phyloP scores from a whole-genome alignment of 2,113 vertebrate species.

The Artemisiospiza belli region DNA sequence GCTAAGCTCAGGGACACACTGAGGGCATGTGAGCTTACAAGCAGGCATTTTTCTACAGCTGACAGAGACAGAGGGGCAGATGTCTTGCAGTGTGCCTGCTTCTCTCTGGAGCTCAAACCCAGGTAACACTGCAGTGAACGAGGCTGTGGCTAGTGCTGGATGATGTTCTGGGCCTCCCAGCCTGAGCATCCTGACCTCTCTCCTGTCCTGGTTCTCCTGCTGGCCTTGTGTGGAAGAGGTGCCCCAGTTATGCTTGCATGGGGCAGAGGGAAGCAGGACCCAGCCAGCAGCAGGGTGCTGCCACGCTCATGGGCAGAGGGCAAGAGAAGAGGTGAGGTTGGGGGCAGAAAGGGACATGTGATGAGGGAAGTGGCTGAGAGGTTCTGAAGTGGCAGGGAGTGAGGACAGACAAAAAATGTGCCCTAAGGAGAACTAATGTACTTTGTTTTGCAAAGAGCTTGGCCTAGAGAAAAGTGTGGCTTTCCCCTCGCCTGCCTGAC shows the following conservation, averaged over 20 bases:
- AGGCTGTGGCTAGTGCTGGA: not conserved
- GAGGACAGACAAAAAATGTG: not conserved
- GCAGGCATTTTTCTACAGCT: not conserved
- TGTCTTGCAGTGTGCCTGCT: not conserved
- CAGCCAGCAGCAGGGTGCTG: not conserved
- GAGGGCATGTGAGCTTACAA: not conserved
- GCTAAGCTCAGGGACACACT: not conserved
- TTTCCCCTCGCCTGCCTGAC: not conserved
- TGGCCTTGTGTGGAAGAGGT: not conserved
- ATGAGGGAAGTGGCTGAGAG: not conserved
- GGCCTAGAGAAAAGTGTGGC: not conserved
- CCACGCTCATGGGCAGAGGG: not conserved
- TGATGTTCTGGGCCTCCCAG: not conserved
- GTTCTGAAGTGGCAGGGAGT: not conserved
- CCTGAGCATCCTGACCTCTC: not conserved
- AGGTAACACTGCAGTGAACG: not conserved
- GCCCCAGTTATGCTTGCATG: rapidly evolving
- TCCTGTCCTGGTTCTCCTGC: not conserved
- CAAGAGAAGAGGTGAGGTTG: not conserved
- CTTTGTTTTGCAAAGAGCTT: not conserved
- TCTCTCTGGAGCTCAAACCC: not conserved
- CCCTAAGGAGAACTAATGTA: not conserved
- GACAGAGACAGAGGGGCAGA: not conserved
- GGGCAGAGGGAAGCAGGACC: not conserved
- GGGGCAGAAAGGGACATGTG: not conserved